A percentile compares a stretch with the other conserved stretches of the same genome.
These are phyloP conservation scores for Monomorium pharaonis DNA, from an alignment of 1,140 invertebrate genomes.

Conservation along the genomic window DNA sequence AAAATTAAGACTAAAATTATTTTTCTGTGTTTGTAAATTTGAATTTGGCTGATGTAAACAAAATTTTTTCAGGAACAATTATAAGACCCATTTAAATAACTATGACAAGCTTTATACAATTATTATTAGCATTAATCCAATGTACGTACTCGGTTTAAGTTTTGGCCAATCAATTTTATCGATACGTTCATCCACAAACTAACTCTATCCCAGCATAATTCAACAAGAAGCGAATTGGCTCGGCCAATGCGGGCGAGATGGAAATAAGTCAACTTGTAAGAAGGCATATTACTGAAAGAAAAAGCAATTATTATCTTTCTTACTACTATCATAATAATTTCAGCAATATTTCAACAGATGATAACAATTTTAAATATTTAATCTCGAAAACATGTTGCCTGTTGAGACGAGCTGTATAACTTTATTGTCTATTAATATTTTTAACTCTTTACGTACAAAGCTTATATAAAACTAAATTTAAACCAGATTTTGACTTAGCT, in stretches of 20 bases:
- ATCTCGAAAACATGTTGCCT: too few relatives aligned
- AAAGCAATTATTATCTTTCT: not conserved
- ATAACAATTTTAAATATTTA: not conserved
- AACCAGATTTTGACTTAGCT: too few relatives aligned
- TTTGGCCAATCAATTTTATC: constrained; percentile 86
- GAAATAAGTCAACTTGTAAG: constrained; percentile 89
- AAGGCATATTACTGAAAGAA: constrained; percentile 78
- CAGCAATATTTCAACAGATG: not conserved
- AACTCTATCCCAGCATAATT: constrained; percentile 89
- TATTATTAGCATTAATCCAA: too few relatives aligned
- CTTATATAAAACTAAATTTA: too few relatives aligned
- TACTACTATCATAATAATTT: not conserved
- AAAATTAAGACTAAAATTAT: too few relatives aligned
- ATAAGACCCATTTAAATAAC: not conserved
- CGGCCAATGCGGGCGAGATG: constrained; percentile 89
- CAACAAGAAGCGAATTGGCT: constrained; percentile 90
- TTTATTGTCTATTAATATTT: too few relatives aligned
- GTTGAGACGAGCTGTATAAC: too few relatives aligned
- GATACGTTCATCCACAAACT: constrained; percentile 90
- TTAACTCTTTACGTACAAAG: too few relatives aligned
- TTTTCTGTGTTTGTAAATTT: too few relatives aligned
- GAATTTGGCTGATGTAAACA: too few relatives aligned
- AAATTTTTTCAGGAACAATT: too few relatives aligned
- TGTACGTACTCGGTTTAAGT: constrained; percentile 80
- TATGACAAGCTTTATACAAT: not conserved